Evolutionary conservation across 2,113 vertebrate genomes (phyloP).

Genomic region (Ursus arctos): DNA sequence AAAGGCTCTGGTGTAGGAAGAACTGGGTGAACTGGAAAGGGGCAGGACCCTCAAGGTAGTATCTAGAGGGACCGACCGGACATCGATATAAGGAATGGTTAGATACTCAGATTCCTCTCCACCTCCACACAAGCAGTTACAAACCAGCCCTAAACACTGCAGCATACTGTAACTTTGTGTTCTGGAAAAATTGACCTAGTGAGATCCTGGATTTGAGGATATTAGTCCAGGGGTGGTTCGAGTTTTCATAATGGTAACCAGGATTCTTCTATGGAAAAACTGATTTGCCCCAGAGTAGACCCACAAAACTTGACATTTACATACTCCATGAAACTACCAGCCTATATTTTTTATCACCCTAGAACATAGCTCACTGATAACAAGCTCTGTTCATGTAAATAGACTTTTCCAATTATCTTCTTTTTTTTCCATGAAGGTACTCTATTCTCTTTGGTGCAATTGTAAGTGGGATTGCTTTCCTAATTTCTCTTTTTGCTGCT

Average conservation of each 20-base stretch:
- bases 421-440: not conserved
- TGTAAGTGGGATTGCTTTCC: not conserved
- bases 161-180: not conserved
- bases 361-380: not conserved
- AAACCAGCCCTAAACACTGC: not conserved
- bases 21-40: not conserved
- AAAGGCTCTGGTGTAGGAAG: not conserved
- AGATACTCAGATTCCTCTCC: not conserved
- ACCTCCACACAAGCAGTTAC: too few relatives aligned
- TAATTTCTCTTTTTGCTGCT: not conserved
- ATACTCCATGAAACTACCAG: not conserved
- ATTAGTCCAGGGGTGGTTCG: not conserved
- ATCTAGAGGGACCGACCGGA: not conserved
- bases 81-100: rapidly evolving
- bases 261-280: not conserved
- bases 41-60: not conserved
- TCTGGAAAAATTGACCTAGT: not conserved
- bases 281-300: not conserved
- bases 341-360: not conserved
- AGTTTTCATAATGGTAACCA: not conserved
- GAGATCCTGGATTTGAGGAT: not conserved
- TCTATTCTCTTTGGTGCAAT: not conserved
- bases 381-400: not conserved
- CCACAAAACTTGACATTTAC: not conserved
- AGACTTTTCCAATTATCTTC: not conserved